Evolutionary conservation across 2,888 invertebrate genomes (phyloP).

Genomic region (Phaedon cochleariae): DNA sequence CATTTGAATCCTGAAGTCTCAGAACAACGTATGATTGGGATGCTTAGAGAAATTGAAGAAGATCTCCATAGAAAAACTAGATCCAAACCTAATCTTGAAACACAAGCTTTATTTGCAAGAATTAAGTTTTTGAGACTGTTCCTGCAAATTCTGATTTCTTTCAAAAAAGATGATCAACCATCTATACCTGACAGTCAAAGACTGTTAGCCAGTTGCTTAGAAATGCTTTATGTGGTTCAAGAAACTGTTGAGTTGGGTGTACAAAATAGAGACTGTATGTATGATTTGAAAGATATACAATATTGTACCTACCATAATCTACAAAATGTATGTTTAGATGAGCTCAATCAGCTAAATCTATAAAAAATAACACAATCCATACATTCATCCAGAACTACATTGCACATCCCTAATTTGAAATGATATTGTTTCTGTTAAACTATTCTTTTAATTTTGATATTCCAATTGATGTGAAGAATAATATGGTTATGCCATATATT

Average conservation of each 20-base stretch:
- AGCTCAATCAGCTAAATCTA: too few relatives aligned
- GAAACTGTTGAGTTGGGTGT: conserved; percentile 79
- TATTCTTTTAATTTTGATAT: too few relatives aligned
- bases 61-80: conserved; percentile 79
- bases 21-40: conserved; percentile 80
- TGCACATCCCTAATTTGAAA: too few relatives aligned
- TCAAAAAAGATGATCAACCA: conserved; percentile 68
- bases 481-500: too few relatives aligned
- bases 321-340: too few relatives aligned
- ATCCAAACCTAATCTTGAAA: conserved; percentile 64
- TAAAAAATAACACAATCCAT: too few relatives aligned
- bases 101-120: conserved; percentile 77
- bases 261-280: conserved; percentile 59
- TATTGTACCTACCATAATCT: too few relatives aligned
- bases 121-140: conserved; percentile 88
- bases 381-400: too few relatives aligned
- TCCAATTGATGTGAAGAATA: too few relatives aligned
- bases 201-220: conserved; percentile 80
- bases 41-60: conserved; percentile 91
- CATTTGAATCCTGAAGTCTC: conserved; percentile 83
- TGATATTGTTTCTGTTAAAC: too few relatives aligned
- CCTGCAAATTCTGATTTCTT: conserved; percentile 79
- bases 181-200: conserved; percentile 80
- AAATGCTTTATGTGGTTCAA: conserved; percentile 82
- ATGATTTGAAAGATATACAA: not conserved